Conservation (phyloP, 2,113 vertebrate species). For the Oncorhynchus nerka region DNA sequence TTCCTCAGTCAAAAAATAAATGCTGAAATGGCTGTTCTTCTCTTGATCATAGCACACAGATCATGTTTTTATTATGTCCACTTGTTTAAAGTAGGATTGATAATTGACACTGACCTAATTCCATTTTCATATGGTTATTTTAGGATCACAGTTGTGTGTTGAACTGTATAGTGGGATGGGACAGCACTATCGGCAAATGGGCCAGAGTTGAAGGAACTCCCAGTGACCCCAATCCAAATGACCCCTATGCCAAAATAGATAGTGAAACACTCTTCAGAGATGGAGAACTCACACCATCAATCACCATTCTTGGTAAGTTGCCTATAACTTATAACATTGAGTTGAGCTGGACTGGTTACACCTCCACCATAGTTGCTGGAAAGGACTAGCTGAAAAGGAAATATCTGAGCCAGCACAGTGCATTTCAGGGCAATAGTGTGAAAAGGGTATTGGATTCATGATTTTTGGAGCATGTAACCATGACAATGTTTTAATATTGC, state of each 20-base stretch:
- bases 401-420: too few relatives aligned
- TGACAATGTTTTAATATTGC: too few relatives aligned
- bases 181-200: conserved; percentile 94
- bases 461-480: too few relatives aligned
- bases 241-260: conserved; percentile 94
- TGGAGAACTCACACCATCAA: conserved; percentile 92
- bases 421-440: too few relatives aligned
- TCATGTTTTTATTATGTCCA: too few relatives aligned
- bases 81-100: too few relatives aligned
- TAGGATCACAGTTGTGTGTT: conserved; percentile 97
- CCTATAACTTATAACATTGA: neutral
- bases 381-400: too few relatives aligned
- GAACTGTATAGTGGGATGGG: conserved; percentile 97
- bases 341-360: neutral
- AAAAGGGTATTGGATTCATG: too few relatives aligned
- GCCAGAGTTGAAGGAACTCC: conserved; percentile 93
- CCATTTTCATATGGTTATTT: neutral
- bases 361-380: neutral
- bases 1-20: too few relatives aligned
- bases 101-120: too few relatives aligned
- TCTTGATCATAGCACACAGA: too few relatives aligned
- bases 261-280: conserved; percentile 96
- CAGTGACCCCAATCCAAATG: conserved; percentile 96
- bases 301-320: conserved; percentile 90
- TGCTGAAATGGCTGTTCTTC: too few relatives aligned